Base-by-base conservation (phyloP, 2,797 vertebrate species). In the Sphaeramia orbicularis region DNA sequence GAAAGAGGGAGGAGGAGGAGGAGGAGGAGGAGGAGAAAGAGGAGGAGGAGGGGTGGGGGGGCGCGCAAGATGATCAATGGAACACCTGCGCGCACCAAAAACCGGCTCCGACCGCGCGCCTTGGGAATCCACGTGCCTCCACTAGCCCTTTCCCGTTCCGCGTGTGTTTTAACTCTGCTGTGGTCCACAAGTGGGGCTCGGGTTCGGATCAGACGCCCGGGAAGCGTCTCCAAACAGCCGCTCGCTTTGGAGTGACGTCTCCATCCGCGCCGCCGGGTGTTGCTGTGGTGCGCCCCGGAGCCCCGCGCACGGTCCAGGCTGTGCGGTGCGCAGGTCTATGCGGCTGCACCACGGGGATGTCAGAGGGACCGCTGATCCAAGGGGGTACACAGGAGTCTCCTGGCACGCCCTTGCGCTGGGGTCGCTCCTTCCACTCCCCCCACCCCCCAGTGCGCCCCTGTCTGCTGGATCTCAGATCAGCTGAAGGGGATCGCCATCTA, bases 41-140 rank as follows among this genome's bases (percentile, higher is more conserved):
- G 15, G 61, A 51, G 13, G 19, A 16, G 36, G 4, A 7, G 32
- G 27, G 27, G 27, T 42, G 44, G 62, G 30, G n/a, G 41, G 61
- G 4, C 19, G 15, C 63, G 49, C 11, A 18, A 6, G 27, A 4
- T 32, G 65, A 61, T 43, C 44, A 18, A 47, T 9, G 50, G 67
- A 63, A 74, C 69, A 78, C 80, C 73, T 77, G 73, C 51, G 80
- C 78, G 76, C 83, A 68, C 65, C 70, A 62, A 65, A 64, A 13
- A n/a, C 27, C 65, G 13, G 65, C 61, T 66, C 64, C 66, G 44
- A 56, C 38, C 13, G 69, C 58, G 83, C 76, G 82, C 74, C 36
- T 80, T 68, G 24, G 54, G 57, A 73, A 73, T 78, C 86, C 88
- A 73, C 80, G 75, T 84, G 77, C 76, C 66, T 64, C 43, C 13